Base-by-base conservation (phyloP, 2,888 invertebrate species). In the Schizotus pectinicornis region DNA sequence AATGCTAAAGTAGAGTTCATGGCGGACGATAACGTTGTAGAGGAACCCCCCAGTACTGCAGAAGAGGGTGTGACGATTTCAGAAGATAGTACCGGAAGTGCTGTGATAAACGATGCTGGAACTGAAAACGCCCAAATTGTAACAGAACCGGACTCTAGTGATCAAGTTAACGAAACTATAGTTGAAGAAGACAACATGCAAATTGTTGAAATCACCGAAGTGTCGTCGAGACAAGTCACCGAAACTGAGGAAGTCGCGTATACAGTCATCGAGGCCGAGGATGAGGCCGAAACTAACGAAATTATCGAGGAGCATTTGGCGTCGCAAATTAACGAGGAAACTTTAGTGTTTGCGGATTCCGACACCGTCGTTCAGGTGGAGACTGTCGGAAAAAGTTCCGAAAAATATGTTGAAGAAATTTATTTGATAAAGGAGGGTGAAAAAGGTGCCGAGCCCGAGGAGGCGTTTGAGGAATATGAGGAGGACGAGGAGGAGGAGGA, bases 311-410 rank as follows among this genome's bases (percentile, higher is more conserved):
- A 57, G 33, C 52, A 52, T 35, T 3, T 57, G 2, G 46, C 54
- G 2, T 22, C 22, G 0, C 51, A 57, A 33, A 38, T 33, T 12
- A 22, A 22, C 5, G 42, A 42, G 32, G 57, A 57, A 42, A 58
- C 48, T 32, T 43, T 58, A 6, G 55, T 58, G 35, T 43, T 42
- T 12, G 53, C 45, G 6, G 49, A 56, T 14, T 32, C 55, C 0
- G 55, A 48, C 14, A 56, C 50, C 7, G 50, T 60, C 9, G 56
- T 56, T 30, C 56, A 60, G 9, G 30, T 56, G 6, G 52, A 47
- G 3, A 56, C 48, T 11, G 9, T 35, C 14, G 52, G 52, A 5
- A 36, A 57, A 11, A 38, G 22, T 35, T 45, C 38, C 5, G 22
- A 57, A 7, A 30, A 35, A 11, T 39, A 50, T n/a, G 32, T 11